Conservation (phyloP, 2,797 vertebrate species). For the Gymnothorax reevesii region DNA sequence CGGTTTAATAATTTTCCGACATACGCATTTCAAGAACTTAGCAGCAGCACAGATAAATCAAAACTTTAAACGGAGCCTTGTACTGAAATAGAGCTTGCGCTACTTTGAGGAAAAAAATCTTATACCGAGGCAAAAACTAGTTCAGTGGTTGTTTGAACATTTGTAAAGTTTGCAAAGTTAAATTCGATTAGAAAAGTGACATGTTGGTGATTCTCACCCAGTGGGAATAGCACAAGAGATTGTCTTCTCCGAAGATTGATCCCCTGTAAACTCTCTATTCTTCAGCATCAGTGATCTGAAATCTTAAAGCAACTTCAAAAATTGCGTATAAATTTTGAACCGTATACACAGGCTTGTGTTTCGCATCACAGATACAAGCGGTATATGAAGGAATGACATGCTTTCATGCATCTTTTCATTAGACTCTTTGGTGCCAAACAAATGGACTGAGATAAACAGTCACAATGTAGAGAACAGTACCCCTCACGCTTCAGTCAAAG, state of each 20-base stretch:
- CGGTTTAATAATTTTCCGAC: neutral
- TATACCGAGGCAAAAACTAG: neutral
- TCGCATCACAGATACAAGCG: neutral
- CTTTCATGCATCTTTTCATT: neutral
- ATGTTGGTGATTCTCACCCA: neutral
- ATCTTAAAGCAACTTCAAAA: neutral
- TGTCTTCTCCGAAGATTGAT: neutral
- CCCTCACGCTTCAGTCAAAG: too few relatives aligned
- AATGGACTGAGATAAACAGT: constrained; percentile 3
- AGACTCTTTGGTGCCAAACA: neutral
- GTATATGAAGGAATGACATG: neutral
- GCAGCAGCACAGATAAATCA: neutral
- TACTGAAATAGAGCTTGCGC: neutral
- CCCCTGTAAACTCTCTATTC: neutral
- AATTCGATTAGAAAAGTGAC: neutral
- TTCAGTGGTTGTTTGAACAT: neutral
- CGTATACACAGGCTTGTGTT: neutral
- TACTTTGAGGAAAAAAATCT: neutral
- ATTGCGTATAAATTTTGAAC: neutral
- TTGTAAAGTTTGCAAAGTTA: neutral
- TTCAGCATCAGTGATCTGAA: neutral
- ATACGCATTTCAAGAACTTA: neutral
- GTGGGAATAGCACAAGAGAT: neutral
- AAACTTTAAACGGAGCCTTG: neutral
- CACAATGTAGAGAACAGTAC: neutral